Percentiles rank a stretch among this genome's conserved stretches.
These are phyloP conservation scores for Xanthia icteritia DNA, from an alignment of 2,888 invertebrate species.

Conservation along the genomic window DNA sequence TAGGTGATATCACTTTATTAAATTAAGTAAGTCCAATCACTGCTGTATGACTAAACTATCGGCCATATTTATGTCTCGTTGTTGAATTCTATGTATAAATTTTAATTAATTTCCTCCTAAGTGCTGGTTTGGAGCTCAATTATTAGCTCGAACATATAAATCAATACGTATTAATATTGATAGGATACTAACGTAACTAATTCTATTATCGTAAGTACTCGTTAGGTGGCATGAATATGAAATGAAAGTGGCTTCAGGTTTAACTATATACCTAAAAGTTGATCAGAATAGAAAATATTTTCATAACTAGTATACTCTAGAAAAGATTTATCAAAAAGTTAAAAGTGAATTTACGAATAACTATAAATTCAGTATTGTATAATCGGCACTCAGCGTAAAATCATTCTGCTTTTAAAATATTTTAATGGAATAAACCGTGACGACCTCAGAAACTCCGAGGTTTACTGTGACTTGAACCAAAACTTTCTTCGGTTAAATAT, in stretches of 20 bases:
- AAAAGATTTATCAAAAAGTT: background rate
- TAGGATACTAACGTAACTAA: conserved; percentile 38
- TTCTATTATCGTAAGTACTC: conserved; percentile 37
- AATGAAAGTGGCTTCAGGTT: background rate
- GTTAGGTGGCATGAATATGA: conserved; percentile 3
- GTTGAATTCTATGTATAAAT: conserved; percentile 62
- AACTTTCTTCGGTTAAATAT: conserved; percentile 1
- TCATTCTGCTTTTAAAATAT: background rate
- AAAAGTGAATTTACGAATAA: background rate
- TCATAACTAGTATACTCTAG: background rate
- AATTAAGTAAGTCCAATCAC: conserved; percentile 35
- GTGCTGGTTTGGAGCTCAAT: conserved; percentile 32
- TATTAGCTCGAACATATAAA: conserved; percentile 45
- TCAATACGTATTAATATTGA: conserved; percentile 54
- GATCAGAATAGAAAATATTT: background rate
- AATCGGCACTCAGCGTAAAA: background rate
- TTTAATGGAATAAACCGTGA: background rate
- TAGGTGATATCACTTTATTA: conserved; percentile 39
- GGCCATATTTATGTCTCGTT: conserved; percentile 51
- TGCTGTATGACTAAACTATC: conserved; percentile 51
- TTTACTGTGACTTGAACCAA: background rate
- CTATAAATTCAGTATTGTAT: background rate
- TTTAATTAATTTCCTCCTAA: conserved; percentile 46
- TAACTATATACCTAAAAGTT: no score
- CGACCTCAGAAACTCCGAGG: background rate